These are phyloP conservation scores for Euplexia lucipara DNA, from an alignment of 2,888 invertebrate genomes.

Conservation along the genomic window DNA sequence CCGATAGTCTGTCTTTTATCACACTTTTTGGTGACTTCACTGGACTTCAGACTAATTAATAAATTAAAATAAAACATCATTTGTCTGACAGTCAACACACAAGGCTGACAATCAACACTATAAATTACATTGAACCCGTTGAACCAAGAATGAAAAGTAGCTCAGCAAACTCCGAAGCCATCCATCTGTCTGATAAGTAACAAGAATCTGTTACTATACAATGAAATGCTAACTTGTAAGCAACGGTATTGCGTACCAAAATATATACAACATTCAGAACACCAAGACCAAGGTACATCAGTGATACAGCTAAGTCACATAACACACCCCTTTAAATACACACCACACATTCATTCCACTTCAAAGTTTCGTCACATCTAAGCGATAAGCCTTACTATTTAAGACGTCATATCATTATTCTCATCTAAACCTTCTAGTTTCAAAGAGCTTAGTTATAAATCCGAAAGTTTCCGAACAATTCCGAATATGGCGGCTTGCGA, in stretches of 20 bases:
- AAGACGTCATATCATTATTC: conserved; percentile 54
- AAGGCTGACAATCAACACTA: no score
- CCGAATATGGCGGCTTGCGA: conserved; percentile 50
- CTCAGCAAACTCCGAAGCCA: no score
- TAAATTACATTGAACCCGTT: no score
- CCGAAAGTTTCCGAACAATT: conserved; percentile 61
- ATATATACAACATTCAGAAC: background rate
- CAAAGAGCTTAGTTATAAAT: conserved; percentile 60
- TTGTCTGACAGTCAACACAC: no score
- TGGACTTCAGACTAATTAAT: background rate
- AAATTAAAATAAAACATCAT: no score
- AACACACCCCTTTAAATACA: conserved; percentile 12
- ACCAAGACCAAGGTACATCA: background rate
- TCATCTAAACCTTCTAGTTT: conserved; percentile 58
- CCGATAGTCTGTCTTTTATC: no score
- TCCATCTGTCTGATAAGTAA: no score
- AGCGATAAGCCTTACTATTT: conserved; percentile 54
- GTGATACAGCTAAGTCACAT: conserved; percentile 4
- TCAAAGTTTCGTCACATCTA: conserved; percentile 52
- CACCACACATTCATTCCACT: conserved; percentile 25
- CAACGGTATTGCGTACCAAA: no score
- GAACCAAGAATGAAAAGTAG: no score
- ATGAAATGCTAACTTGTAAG: no score
- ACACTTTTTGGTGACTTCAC: no score
- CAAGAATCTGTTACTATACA: no score